Evolutionary conservation across 2,888 invertebrate genomes (phyloP).

Genomic region (Nemurella pictetii): DNA sequence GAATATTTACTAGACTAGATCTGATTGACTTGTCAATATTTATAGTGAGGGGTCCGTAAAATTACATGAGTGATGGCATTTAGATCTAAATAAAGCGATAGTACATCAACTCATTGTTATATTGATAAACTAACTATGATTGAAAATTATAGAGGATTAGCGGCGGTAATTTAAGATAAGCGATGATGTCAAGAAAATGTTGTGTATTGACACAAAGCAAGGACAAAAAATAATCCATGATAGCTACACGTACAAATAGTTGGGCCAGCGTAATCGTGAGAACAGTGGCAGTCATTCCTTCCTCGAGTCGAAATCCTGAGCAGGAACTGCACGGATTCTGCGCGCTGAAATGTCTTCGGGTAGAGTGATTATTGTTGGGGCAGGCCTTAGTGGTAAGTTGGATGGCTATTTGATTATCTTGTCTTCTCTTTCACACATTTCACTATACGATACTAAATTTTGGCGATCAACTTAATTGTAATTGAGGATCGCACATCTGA

Average conservation of each 20-base stretch:
- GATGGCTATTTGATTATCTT: too few relatives aligned
- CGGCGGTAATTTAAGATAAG: not conserved
- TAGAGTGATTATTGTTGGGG: constrained; percentile 38
- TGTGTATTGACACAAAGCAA: not conserved
- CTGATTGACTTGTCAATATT: not conserved
- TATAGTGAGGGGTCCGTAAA: not conserved
- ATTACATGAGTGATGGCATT: not conserved
- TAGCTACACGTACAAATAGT: constrained; percentile 9
- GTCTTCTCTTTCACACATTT: too few relatives aligned
- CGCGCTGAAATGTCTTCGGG: not conserved
- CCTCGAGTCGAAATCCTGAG: not conserved
- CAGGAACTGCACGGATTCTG: not conserved
- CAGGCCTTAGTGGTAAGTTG: constrained; percentile 40
- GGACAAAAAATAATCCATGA: not conserved
- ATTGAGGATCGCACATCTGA: too few relatives aligned
- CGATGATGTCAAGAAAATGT: not conserved
- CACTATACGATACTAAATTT: too few relatives aligned
- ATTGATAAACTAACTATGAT: not conserved
- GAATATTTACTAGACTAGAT: too few relatives aligned
- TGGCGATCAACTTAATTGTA: too few relatives aligned
- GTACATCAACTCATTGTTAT: not conserved
- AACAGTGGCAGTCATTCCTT: not conserved
- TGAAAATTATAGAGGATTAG: not conserved
- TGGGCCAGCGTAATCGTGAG: not conserved
- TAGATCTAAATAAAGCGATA: not conserved